Percentiles rank a stretch among this genome's conserved stretches.
Evolutionary conservation across 2,797 vertebrate species (phyloP).

Genomic region (Euthynnus affinis): DNA sequence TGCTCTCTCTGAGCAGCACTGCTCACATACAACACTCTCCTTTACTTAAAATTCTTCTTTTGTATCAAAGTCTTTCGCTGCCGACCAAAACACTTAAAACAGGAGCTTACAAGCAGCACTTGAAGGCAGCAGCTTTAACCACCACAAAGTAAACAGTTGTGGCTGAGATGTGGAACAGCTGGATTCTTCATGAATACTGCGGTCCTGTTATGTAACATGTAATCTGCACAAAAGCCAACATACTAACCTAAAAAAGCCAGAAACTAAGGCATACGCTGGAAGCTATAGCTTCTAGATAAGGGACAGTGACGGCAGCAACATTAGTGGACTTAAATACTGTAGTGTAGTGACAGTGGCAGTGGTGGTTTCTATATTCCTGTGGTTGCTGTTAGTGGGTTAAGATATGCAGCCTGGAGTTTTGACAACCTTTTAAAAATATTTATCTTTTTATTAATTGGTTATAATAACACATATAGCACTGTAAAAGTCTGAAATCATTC

Average conservation of each 20-base stretch:
- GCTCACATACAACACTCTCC: not conserved
- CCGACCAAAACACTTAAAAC: not conserved
- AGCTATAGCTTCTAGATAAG: not conserved
- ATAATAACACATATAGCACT: not conserved
- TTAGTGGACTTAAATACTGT: not conserved
- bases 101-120: not conserved
- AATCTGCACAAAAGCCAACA: not conserved
- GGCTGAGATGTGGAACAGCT: slow-evolving; percentile 7
- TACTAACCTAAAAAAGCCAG: slow-evolving; percentile 4
- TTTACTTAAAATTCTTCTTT: not conserved
- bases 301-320: not conserved
- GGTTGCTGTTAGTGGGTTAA: not conserved
- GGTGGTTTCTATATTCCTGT: not conserved
- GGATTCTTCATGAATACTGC: slow-evolving; percentile 6
- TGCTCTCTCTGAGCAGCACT: not conserved
- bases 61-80: not conserved
- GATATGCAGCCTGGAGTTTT: not conserved
- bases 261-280: not conserved
- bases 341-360: not conserved
- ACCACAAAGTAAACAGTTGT: slow-evolving; percentile 13
- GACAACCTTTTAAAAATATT: not conserved
- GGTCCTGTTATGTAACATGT: slow-evolving; percentile 40
- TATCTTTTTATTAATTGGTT: not conserved
- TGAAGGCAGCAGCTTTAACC: not conserved
- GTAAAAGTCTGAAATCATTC: not conserved